Conservation (phyloP, 1,140 invertebrate genomes). For the Doryteuthis pealeii region DNA sequence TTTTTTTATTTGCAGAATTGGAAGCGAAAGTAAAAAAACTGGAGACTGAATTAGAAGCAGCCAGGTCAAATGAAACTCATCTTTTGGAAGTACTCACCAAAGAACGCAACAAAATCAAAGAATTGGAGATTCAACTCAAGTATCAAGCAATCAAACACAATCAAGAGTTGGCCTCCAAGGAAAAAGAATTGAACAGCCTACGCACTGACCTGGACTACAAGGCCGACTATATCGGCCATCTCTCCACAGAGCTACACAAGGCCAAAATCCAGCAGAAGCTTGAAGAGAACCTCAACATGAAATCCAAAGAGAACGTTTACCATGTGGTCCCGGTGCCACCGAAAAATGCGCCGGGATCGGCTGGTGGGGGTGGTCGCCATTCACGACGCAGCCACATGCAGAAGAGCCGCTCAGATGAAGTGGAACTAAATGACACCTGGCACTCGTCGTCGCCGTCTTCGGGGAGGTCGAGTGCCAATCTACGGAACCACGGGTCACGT, state of each 20-base stretch:
- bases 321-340: slow-evolving; percentile 22
- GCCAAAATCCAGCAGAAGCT: slow-evolving; percentile 37
- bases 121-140: slow-evolving; percentile 30
- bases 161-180: slow-evolving; percentile 30
- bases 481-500: background rate
- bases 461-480: background rate
- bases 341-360: slow-evolving; percentile 15
- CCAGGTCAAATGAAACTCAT: slow-evolving; percentile 25
- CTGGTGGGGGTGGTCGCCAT: background rate
- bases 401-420: slow-evolving; percentile 24
- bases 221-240: slow-evolving; percentile 44
- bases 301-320: slow-evolving; percentile 7
- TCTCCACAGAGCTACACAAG: slow-evolving; percentile 47
- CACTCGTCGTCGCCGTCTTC: background rate
- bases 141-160: slow-evolving; percentile 33
- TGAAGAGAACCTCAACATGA: slow-evolving; percentile 3
- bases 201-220: slow-evolving; percentile 45
- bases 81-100: slow-evolving; percentile 24
- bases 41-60: slow-evolving; percentile 25
- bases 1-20: slow-evolving; percentile 13
- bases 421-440: background rate
- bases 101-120: slow-evolving; percentile 29
- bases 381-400: slow-evolving; percentile 25
- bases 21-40: slow-evolving; percentile 30
- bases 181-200: slow-evolving; percentile 32